Percentiles rank a stretch among this genome's conserved stretches.
Evolutionary conservation across 2,888 invertebrate genomes (phyloP).

Genomic region (Lacanobia oleracea): DNA sequence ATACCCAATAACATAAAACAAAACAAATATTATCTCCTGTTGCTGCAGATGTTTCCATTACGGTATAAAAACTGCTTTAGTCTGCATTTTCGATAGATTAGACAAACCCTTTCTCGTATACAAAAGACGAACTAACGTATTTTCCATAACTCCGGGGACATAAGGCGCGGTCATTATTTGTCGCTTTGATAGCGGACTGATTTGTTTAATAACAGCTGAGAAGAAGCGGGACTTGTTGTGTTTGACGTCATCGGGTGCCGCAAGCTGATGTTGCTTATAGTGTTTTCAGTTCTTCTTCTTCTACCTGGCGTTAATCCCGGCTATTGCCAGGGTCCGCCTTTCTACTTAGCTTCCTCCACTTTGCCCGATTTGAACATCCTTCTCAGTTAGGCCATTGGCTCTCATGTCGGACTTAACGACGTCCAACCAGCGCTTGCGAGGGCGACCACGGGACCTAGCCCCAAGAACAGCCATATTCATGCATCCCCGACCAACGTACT

Average conservation of each 20-base stretch:
- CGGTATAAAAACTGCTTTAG: constrained; percentile 39
- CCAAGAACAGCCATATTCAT: too few relatives aligned
- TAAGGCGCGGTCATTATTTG: constrained; percentile 61
- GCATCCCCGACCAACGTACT: too few relatives aligned
- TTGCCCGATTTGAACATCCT: too few relatives aligned
- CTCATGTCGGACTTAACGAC: too few relatives aligned
- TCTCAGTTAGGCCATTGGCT: too few relatives aligned
- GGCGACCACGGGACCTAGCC: too few relatives aligned
- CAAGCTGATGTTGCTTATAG: constrained; percentile 18
- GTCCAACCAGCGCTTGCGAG: too few relatives aligned
- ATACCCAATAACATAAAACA: neutral
- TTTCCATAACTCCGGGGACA: constrained; percentile 62
- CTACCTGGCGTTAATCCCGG: too few relatives aligned
- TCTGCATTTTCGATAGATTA: constrained; percentile 47
- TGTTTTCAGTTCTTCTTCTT: too few relatives aligned
- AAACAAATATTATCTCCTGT: constrained; percentile 6
- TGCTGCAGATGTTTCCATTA: constrained; percentile 22
- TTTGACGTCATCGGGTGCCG: constrained; percentile 17
- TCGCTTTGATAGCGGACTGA: constrained; percentile 61
- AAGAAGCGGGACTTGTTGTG: constrained; percentile 13
- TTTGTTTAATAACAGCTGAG: constrained; percentile 53
- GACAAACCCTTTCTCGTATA: constrained; percentile 53
- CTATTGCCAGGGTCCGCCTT: too few relatives aligned
- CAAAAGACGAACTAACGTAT: constrained; percentile 61
- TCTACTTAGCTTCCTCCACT: too few relatives aligned